Percentiles rank a stretch among this genome's conserved stretches.
These are phyloP conservation scores for Drosophila subobscura DNA, from an alignment of 1,140 invertebrate species.

Conservation along the genomic window DNA sequence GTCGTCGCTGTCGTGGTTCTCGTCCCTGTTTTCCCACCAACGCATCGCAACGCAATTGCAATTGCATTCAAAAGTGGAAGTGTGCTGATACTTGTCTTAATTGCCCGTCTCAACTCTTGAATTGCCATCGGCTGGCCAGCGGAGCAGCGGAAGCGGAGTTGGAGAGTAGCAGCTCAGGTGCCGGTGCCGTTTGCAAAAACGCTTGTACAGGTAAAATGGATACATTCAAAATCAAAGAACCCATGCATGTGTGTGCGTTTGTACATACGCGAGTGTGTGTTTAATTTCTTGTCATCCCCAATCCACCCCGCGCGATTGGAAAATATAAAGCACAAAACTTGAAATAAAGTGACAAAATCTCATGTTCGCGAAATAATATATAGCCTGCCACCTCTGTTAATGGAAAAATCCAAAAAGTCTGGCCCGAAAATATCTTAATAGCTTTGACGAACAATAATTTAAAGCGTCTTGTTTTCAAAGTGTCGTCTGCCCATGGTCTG, in stretches of 20 bases:
- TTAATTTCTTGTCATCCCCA: not conserved
- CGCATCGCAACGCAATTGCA: conserved; percentile 30
- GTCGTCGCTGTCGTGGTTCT: conserved; percentile 21
- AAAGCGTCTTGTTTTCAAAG: no score
- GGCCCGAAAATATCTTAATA: no score
- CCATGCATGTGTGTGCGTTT: conserved; percentile 1
- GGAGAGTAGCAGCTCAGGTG: conserved; percentile 1
- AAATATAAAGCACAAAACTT: no score
- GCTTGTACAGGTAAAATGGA: conserved; percentile 19
- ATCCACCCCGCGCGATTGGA: no score
- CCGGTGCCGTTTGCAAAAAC: conserved; percentile 11
- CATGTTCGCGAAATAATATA: no score
- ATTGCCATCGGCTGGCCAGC: not conserved
- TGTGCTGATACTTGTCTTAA: no score
- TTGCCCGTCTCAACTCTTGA: no score
- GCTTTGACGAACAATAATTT: no score
- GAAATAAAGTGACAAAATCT: no score
- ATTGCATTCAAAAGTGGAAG: conserved; percentile 15
- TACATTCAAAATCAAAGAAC: conserved; percentile 8
- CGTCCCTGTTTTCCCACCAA: conserved; percentile 41
- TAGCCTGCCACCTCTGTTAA: no score
- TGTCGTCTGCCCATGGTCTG: no score
- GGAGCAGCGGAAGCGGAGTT: conserved; percentile 5
- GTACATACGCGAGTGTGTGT: not conserved
- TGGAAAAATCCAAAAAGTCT: no score